Percentiles rank a stretch among this genome's conserved stretches.
Conservation (phyloP, 2,888 invertebrate genomes). For the Dryobotodes eremita region DNA sequence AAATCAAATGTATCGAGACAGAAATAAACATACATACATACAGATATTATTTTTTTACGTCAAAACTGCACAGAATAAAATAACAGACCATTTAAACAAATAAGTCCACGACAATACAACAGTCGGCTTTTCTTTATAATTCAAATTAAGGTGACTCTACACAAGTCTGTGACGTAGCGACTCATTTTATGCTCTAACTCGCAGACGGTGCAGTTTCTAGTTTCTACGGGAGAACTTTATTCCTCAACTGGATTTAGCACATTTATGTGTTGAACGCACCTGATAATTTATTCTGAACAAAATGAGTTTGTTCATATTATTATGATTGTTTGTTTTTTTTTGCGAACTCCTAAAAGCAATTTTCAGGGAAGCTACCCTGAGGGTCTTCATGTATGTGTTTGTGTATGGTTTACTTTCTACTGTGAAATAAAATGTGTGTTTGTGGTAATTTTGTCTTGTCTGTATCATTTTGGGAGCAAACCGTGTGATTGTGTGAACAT, state of each 20-base stretch:
- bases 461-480: conserved; percentile 2
- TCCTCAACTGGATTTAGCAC: conserved; percentile 52
- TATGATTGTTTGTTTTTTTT: conserved; percentile 50
- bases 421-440: conserved; percentile 51
- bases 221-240: conserved; percentile 59
- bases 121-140: conserved; percentile 49
- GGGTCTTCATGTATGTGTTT: conserved; percentile 33
- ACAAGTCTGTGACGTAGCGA: conserved; percentile 27
- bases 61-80: not conserved
- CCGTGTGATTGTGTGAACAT: not conserved
- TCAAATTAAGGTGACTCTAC: conserved; percentile 45
- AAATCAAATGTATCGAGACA: not conserved
- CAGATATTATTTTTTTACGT: not conserved
- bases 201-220: conserved; percentile 54
- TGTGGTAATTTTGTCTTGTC: conserved; percentile 42
- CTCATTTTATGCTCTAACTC: conserved; percentile 59
- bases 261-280: conserved; percentile 55
- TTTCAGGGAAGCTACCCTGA: conserved; percentile 51
- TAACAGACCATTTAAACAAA: conserved; percentile 28
- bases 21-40: not conserved
- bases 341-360: conserved; percentile 54
- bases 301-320: conserved; percentile 47
- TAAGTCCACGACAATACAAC: conserved; percentile 19
- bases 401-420: conserved; percentile 42
- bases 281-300: conserved; percentile 37